These are phyloP conservation scores for Stenichneumon culpator DNA, from an alignment of 2,888 invertebrate genomes.

Conservation along the genomic window DNA sequence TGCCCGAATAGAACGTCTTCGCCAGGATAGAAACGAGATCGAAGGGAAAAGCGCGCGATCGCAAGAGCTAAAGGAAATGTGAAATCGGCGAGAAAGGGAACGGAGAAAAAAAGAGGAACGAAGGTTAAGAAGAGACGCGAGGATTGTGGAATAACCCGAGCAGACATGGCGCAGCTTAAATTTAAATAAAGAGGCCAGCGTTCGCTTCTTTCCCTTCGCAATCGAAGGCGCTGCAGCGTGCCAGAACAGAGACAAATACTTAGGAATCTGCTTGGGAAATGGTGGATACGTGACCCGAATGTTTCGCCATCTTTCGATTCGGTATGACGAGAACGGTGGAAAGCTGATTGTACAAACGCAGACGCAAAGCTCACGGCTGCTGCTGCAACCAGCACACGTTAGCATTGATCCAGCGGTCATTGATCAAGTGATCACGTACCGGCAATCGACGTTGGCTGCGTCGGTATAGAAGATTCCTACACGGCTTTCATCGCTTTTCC, in stretches of 20 bases:
- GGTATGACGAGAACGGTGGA: slow-evolving; percentile 43
- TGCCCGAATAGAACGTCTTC: slow-evolving; percentile 49
- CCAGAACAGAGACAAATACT: slow-evolving; percentile 50
- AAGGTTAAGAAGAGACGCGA: slow-evolving; percentile 44
- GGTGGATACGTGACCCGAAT: slow-evolving; percentile 64
- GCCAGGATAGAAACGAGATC: slow-evolving; percentile 46
- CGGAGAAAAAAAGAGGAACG: slow-evolving; percentile 3
- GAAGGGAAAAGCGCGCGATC: slow-evolving; percentile 20
- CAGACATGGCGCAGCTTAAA: slow-evolving; percentile 55
- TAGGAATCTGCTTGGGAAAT: slow-evolving; percentile 62
- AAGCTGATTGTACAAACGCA: slow-evolving; percentile 62
- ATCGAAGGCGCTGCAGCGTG: slow-evolving; percentile 59
- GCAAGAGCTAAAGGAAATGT: slow-evolving; percentile 60
- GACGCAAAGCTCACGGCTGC: slow-evolving; percentile 8
- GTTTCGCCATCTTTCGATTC: slow-evolving; percentile 47
- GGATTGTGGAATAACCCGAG: slow-evolving; percentile 57
- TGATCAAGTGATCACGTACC: background rate
- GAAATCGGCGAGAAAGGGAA: slow-evolving; percentile 51
- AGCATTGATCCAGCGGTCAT: background rate
- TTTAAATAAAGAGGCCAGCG: slow-evolving; percentile 65
- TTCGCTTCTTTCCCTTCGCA: slow-evolving; percentile 59
- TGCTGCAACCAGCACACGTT: background rate
- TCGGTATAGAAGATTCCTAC: background rate
- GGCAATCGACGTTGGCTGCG: background rate
- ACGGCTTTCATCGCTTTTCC: background rate